phyloP scores from a whole-genome alignment of 2,113 vertebrate species.

The Leptosomus discolor region DNA sequence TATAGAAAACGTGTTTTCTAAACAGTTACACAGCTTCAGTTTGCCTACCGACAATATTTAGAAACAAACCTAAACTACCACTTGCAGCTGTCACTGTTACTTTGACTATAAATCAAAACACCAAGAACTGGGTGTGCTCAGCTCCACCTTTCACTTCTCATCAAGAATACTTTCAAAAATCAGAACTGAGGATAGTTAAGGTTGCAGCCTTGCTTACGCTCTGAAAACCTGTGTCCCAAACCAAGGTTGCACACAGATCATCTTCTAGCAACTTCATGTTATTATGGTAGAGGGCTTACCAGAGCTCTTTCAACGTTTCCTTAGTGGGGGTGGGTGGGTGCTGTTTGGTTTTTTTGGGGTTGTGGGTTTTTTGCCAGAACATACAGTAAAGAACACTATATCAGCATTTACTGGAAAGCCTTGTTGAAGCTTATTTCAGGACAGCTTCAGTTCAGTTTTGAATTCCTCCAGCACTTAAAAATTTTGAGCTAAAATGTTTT shows the following conservation, averaged over 20 bases:
- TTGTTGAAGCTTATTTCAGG: not conserved
- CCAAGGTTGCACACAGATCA: not conserved
- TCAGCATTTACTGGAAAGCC: not conserved
- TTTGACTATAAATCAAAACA: not conserved
- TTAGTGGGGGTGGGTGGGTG: too few species aligned
- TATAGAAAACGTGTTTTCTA: not conserved
- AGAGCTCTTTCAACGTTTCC: not conserved
- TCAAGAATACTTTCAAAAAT: not conserved
- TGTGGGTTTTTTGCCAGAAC: not conserved
- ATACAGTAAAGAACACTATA: not conserved
- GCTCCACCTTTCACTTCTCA: accelerated
- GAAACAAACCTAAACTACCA: not conserved
- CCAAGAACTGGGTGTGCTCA: not conserved
- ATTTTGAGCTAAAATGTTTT: not conserved
- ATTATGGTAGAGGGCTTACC: not conserved
- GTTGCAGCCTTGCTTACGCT: not conserved
- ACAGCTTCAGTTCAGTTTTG: not conserved
- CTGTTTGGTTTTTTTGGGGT: not conserved
- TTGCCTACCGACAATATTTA: not conserved
- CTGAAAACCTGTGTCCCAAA: not conserved
- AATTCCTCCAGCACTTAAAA: not conserved
- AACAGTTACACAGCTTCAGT: not conserved
- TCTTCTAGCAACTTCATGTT: not conserved
- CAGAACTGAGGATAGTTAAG: not conserved
- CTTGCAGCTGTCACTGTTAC: not conserved